These are phyloP conservation scores for Sebastes nivosus DNA, from an alignment of 2,797 vertebrate species.

Conservation along the genomic window DNA sequence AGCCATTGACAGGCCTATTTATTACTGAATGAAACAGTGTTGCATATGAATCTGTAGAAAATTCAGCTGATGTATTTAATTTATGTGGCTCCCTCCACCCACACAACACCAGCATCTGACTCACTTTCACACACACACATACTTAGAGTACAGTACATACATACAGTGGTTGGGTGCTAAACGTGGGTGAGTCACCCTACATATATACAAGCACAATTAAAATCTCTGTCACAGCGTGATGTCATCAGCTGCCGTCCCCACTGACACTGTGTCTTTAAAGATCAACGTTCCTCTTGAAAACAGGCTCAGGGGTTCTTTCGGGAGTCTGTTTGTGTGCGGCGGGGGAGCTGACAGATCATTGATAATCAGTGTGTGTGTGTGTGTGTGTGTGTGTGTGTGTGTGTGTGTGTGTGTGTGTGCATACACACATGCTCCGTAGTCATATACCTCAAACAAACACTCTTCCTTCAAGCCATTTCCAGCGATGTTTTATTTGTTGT, in stretches of 20 bases:
- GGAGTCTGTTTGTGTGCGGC: slow-evolving; percentile 42
- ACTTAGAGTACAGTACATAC: background rate
- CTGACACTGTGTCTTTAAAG: slow-evolving; percentile 45
- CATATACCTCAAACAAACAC: slow-evolving; percentile 56
- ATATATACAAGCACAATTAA: slow-evolving; percentile 31
- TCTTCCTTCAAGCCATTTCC: slow-evolving; percentile 41
- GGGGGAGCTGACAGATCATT: slow-evolving; percentile 53
- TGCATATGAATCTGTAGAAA: background rate
- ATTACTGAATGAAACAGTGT: background rate
- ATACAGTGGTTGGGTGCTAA: slow-evolving; percentile 4
- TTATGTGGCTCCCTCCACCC: background rate
- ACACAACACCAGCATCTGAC: background rate
- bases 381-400: slow-evolving; percentile 3
- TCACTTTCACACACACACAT: background rate
- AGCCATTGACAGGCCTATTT: background rate
- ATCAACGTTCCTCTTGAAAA: slow-evolving; percentile 53
- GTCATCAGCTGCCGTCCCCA: slow-evolving; percentile 30
- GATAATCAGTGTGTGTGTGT: slow-evolving; percentile 47
- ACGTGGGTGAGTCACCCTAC: slow-evolving; percentile 31
- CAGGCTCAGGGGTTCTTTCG: slow-evolving; percentile 41
- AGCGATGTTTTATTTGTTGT: slow-evolving; percentile 45
- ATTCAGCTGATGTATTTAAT: background rate
- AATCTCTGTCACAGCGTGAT: slow-evolving; percentile 35
- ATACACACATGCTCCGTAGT: slow-evolving; percentile 19
- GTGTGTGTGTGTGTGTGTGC: slow-evolving; percentile 22